A percentile compares a stretch with the other conserved stretches of the same genome.
These are phyloP conservation scores for Squalus acanthias DNA, from an alignment of 2,797 vertebrate species.

Conservation along the genomic window DNA sequence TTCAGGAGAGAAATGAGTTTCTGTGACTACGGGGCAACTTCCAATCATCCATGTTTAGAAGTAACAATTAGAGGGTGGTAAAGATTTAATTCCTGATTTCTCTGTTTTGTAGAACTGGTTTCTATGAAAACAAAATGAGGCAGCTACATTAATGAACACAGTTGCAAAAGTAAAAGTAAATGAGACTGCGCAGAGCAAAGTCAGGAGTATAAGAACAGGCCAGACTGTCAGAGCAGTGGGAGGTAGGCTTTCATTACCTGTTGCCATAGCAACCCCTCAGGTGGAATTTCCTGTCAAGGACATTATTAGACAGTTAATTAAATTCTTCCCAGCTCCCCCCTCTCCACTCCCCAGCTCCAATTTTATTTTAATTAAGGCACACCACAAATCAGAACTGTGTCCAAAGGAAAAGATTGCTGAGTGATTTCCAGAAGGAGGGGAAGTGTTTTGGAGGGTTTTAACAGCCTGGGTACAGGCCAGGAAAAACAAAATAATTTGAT, in stretches of 20 bases:
- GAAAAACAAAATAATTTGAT: conserved; percentile 43
- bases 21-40: not conserved
- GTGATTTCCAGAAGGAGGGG: conserved; percentile 40
- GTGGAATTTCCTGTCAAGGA: conserved; percentile 50
- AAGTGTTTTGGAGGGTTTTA: conserved; percentile 50
- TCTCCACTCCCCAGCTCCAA: conserved; percentile 3
- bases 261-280: conserved; percentile 51
- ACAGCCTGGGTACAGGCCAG: conserved; percentile 45
- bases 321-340: conserved; percentile 40
- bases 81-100: not conserved
- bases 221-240: not conserved
- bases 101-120: not conserved
- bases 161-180: not conserved
- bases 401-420: conserved; percentile 8
- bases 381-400: conserved; percentile 44
- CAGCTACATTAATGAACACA: not conserved
- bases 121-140: not conserved
- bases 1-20: not conserved
- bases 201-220: not conserved
- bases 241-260: not conserved
- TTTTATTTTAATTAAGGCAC: conserved; percentile 51
- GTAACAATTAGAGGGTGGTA: not conserved
- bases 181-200: not conserved
- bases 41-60: not conserved
- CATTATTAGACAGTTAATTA: conserved; percentile 55